Percentiles rank a stretch among this genome's conserved stretches.
phyloP scores from a whole-genome alignment of 1,140 invertebrate species.

The Micrasema longulum region DNA sequence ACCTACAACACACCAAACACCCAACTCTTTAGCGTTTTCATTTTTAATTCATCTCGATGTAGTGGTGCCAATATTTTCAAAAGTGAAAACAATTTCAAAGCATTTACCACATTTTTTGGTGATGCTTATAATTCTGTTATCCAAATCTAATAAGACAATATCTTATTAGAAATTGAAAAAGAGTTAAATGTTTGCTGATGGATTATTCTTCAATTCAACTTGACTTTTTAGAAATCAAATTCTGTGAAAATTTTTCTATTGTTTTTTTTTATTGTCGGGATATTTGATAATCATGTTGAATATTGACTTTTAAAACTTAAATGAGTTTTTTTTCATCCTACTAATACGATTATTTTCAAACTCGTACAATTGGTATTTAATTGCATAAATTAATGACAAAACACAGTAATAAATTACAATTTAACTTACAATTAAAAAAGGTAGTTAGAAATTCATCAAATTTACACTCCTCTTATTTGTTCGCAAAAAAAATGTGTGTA shows the following conservation, averaged over 20 bases:
- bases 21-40: conserved; percentile 64
- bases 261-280: too few species aligned
- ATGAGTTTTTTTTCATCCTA: neutral
- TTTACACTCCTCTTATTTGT: neutral
- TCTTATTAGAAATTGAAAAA: conserved; percentile 54
- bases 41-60: conserved; percentile 18
- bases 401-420: neutral
- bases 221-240: neutral
- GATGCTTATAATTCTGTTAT: conserved; percentile 6
- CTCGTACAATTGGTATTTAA: neutral
- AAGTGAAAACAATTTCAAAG: conserved; percentile 24
- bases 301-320: neutral
- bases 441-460: neutral
- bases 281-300: too few species aligned
- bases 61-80: conserved; percentile 28
- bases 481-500: conserved; percentile 47
- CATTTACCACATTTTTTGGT: conserved; percentile 15
- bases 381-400: neutral
- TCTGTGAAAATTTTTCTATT: too few species aligned
- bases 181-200: conserved; percentile 71
- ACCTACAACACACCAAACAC: conserved; percentile 78
- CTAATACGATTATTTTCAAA: neutral
- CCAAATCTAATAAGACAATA: conserved; percentile 23
- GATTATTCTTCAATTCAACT: conserved; percentile 17
- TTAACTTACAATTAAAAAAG: neutral